Conservation (phyloP, 2,888 invertebrate species). For the Hymenopus coronatus region DNA sequence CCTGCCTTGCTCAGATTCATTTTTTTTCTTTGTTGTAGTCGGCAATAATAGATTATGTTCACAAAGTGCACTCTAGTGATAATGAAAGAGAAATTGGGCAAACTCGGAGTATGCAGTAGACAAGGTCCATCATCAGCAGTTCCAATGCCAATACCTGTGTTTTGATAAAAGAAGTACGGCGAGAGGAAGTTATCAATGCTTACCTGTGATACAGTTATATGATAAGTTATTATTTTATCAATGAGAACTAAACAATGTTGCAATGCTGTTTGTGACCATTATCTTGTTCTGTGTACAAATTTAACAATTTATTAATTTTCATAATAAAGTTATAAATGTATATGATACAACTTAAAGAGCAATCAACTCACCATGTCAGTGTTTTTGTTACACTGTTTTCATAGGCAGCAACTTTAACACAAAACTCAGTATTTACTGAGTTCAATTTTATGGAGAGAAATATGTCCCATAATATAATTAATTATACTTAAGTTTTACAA, state of each 20-base stretch:
- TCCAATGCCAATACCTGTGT: background rate
- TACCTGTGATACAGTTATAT: background rate
- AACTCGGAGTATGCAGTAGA: background rate
- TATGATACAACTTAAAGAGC: background rate
- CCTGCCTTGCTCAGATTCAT: background rate
- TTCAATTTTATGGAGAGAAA: background rate
- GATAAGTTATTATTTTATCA: background rate
- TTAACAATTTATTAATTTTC: background rate
- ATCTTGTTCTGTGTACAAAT: background rate
- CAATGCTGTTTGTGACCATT: background rate
- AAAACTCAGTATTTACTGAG: background rate
- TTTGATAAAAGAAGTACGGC: background rate
- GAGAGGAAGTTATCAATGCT: background rate
- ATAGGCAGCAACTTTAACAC: background rate
- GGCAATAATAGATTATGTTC: background rate
- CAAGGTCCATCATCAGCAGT: background rate
- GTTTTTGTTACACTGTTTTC: background rate
- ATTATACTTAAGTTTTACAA: background rate
- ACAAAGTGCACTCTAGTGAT: background rate
- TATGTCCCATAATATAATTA: background rate
- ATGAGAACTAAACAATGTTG: background rate
- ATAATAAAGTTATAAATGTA: background rate
- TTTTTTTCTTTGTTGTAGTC: background rate
- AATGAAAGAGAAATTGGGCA: background rate
- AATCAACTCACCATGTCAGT: background rate